These are phyloP conservation scores for Sitodiplosis mosellana DNA, from an alignment of 1,140 invertebrate genomes.

Conservation along the genomic window DNA sequence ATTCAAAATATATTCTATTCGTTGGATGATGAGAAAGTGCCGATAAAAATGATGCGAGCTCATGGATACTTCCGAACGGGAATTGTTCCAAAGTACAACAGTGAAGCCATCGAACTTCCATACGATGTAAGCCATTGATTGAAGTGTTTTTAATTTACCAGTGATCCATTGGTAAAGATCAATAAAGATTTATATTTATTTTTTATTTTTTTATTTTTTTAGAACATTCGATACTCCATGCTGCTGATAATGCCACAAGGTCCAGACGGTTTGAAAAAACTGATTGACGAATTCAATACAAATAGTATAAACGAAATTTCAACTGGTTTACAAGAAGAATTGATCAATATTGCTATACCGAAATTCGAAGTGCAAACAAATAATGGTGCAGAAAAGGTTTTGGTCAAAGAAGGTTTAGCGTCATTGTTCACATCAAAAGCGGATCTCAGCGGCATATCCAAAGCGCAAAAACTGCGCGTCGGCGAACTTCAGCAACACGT, in stretches of 20 bases:
- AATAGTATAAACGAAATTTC: conserved; percentile 1
- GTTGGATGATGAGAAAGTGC: conserved; percentile 31
- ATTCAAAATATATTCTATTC: conserved; percentile 33
- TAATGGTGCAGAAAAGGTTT: conserved; percentile 17
- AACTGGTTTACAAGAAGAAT: neutral
- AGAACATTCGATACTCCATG: conserved; percentile 34
- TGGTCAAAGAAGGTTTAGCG: conserved; percentile 21
- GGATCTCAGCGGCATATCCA: conserved; percentile 32
- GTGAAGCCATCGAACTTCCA: conserved; percentile 33
- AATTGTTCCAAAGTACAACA: conserved; percentile 31
- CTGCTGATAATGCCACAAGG: conserved; percentile 31
- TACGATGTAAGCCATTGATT: conserved; percentile 28
- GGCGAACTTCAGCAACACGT: conserved; percentile 41
- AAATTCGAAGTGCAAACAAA: conserved; percentile 22
- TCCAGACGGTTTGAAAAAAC: conserved; percentile 28
- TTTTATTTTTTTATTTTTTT: conserved; percentile 7
- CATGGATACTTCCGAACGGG: conserved; percentile 30
- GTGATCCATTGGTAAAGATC: neutral
- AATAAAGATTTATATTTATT: too few species aligned
- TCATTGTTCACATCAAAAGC: conserved; percentile 34
- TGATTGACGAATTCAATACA: conserved; percentile 19
- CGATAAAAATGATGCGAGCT: conserved; percentile 33
- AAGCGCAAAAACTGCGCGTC: conserved; percentile 30
- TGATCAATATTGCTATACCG: conserved; percentile 9
- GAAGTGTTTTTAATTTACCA: conserved; percentile 1